These are phyloP conservation scores for Dasypogon diadema DNA, from an alignment of 2,888 invertebrate species.

Conservation along the genomic window DNA sequence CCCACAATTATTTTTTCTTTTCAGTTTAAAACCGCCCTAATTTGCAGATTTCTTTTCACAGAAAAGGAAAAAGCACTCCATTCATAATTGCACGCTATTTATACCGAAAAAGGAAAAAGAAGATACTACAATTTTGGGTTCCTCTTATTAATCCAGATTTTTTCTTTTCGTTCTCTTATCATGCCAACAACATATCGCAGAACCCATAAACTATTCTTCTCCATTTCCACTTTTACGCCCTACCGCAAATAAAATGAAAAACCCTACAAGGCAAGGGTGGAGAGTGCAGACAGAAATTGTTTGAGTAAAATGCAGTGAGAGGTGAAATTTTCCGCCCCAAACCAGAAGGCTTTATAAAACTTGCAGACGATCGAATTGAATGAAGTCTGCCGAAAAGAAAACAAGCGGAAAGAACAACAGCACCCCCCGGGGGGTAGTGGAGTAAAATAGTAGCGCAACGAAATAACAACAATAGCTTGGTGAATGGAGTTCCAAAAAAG, in stretches of 20 bases:
- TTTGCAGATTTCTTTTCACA: not conserved
- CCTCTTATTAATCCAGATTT: not conserved
- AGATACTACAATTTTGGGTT: not conserved
- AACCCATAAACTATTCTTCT: slow-evolving; percentile 13
- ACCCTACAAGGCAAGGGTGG: not conserved
- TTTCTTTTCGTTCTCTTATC: slow-evolving; percentile 9
- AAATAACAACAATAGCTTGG: not conserved
- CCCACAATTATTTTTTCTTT: not conserved
- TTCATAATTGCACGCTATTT: slow-evolving; percentile 3
- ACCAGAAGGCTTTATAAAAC: slow-evolving; percentile 16
- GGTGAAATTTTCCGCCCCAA: not conserved
- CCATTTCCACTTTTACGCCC: slow-evolving; percentile 7
- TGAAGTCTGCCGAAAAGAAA: slow-evolving; percentile 30
- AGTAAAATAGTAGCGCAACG: not conserved
- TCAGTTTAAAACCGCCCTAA: not conserved
- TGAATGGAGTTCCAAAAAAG: not conserved
- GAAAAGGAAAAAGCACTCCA: not conserved
- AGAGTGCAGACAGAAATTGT: not conserved
- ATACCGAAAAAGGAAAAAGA: not conserved
- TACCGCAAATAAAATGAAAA: not conserved
- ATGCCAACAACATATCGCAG: not conserved
- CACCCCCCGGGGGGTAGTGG: not conserved
- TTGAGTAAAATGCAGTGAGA: not conserved
- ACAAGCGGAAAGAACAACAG: slow-evolving; percentile 20
- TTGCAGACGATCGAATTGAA: slow-evolving; percentile 31